phyloP scores from a whole-genome alignment of 2,113 vertebrate species.

The Gallinago media region DNA sequence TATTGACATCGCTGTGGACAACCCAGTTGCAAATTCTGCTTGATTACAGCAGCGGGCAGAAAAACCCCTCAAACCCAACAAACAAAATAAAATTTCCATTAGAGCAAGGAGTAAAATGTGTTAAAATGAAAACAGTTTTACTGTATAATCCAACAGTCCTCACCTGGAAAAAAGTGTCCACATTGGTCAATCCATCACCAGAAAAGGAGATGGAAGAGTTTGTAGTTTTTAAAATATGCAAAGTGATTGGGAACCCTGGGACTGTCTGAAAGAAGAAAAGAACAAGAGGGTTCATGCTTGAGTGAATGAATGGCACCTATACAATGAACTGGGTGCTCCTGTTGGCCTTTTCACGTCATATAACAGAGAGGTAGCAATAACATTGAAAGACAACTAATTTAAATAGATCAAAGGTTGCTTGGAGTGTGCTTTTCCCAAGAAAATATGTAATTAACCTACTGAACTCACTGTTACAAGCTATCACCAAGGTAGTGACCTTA shows the following conservation, averaged over 20 bases:
- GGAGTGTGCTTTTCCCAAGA: neutral
- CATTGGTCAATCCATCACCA: neutral
- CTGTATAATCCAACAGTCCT: neutral
- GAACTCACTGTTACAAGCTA: neutral
- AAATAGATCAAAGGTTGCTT: neutral
- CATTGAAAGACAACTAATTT: neutral
- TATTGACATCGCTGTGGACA: neutral
- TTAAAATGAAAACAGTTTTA: neutral
- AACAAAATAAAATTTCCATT: neutral
- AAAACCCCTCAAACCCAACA: neutral
- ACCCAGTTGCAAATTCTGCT: neutral
- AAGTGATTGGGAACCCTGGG: neutral
- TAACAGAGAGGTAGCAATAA: neutral
- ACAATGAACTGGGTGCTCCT: neutral
- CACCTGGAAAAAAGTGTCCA: neutral
- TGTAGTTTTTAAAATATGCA: neutral
- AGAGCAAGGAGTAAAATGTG: neutral
- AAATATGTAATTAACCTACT: neutral
- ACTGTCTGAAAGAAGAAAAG: neutral
- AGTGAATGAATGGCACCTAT: neutral
- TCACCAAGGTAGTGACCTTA: neutral
- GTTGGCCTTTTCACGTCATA: rapidly evolving
- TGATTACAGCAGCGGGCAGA: neutral
- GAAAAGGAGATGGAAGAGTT: neutral
- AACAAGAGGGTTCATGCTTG: neutral